phyloP scores from a whole-genome alignment of 2,797 vertebrate genomes.

The Acipenser oxyrinchus region DNA sequence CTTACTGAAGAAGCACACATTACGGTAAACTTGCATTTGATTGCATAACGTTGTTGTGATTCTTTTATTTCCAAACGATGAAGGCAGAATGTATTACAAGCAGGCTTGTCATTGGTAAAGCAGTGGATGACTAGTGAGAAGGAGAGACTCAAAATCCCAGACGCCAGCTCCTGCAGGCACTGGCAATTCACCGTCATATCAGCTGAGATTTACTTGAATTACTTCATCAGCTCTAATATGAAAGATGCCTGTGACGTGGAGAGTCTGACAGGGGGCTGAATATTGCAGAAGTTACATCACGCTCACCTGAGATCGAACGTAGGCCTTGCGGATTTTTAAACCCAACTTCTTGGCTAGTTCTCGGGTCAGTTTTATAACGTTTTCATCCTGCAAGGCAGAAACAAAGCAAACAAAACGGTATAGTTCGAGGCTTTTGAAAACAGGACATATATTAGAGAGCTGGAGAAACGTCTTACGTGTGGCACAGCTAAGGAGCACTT shows the following conservation, averaged over 20 bases:
- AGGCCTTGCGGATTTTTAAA: conserved; percentile 95
- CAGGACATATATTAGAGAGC: background rate
- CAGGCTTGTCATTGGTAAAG: too few relatives aligned
- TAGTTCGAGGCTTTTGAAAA: background rate
- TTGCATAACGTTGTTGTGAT: too few relatives aligned
- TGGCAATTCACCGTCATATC: too few relatives aligned
- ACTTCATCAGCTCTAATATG: background rate
- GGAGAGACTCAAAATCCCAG: too few relatives aligned
- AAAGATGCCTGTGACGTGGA: background rate
- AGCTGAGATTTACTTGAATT: too few relatives aligned
- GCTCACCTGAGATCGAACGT: conserved; percentile 85
- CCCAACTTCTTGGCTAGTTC: conserved; percentile 88
- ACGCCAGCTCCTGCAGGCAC: too few relatives aligned
- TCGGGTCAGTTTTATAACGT: conserved; percentile 88
- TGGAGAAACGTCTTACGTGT: conserved; percentile 59
- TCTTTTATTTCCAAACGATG: too few relatives aligned
- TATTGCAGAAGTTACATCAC: background rate
- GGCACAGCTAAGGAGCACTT: conserved; percentile 89
- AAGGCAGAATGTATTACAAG: too few relatives aligned
- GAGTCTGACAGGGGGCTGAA: background rate
- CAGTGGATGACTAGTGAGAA: too few relatives aligned
- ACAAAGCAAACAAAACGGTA: conserved; percentile 22
- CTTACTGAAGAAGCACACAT: too few relatives aligned
- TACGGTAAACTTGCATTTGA: too few relatives aligned
- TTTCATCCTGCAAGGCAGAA: conserved; percentile 67